These are phyloP conservation scores for Dendrocincla fuliginosa DNA, from an alignment of 2,797 vertebrate species.

Conservation along the genomic window DNA sequence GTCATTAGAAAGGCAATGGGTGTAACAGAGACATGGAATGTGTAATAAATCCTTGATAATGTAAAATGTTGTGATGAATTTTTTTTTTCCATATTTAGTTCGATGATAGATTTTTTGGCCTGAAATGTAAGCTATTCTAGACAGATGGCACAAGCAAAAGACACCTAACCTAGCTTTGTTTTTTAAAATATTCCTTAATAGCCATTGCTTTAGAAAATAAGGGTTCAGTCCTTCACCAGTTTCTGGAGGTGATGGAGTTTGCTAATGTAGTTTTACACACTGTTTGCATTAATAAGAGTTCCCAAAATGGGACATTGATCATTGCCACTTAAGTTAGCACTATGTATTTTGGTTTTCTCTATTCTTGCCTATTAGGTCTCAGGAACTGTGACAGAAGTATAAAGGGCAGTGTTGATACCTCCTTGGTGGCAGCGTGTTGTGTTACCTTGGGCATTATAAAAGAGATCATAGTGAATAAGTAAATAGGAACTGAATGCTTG, in stretches of 20 bases:
- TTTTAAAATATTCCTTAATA: not conserved
- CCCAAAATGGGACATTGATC: not conserved
- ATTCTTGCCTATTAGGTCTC: not conserved
- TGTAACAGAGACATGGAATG: not conserved
- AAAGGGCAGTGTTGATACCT: not conserved
- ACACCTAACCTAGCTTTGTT: not conserved
- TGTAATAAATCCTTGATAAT: not conserved
- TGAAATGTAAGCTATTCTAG: not conserved
- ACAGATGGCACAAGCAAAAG: not conserved
- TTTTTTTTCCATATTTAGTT: not conserved
- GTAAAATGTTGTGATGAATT: not conserved
- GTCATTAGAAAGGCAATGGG: not conserved
- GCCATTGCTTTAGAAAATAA: not conserved
- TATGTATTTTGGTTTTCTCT: not conserved
- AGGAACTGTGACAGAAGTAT: not conserved
- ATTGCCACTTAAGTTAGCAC: not conserved
- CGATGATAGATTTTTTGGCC: not conserved
- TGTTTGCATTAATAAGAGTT: not conserved
- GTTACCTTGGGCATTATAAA: not conserved
- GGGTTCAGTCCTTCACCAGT: not conserved
- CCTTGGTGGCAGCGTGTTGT: rapidly evolving
- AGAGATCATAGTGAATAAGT: not conserved
- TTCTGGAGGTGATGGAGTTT: not conserved
- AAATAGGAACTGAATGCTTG: not conserved
- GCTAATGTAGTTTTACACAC: not conserved